Evolutionary conservation across 2,113 vertebrate genomes (phyloP), one percentile per base, ranked within the genome.

Genomic region (Hylia prasina): DNA sequence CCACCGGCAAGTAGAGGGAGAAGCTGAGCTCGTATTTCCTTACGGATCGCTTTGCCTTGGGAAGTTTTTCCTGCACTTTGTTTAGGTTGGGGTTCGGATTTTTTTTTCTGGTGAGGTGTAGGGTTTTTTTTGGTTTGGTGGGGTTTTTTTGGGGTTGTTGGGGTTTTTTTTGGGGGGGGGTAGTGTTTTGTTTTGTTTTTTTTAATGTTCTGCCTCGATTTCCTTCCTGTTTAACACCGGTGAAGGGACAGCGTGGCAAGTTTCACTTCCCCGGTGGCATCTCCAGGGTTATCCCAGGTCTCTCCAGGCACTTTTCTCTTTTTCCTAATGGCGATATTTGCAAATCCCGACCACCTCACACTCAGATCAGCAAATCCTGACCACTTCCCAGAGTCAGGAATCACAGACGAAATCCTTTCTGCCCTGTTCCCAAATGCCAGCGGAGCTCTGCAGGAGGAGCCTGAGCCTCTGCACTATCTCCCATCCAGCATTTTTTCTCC

Each of bases 391-490:
- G 14, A 7, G 61, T 11, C 47, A 8, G 69, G 54, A 53, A 47
- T 28, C 9, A 2, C 16, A 7, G 61, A 17, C 3, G 0, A 66
- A 20, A 7, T 31, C 14, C 40, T 9, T 39, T 24, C 72, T 13
- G 54, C 18, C 18, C 7, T 15, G 21, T 25, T 66, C 64, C 81
- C 8, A 28, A 25, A 47, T 23, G 25, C 63, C 27, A 48, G 25
- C 3, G 2, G 47, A 48, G 69, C 37, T 3, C 40, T 11, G 51
- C 28, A 21, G 31, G 69, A n/a, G 31, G 31, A 48, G 68, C 40
- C 27, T 0, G 13, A 78, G 40, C 47, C 51, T 56, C 37, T 13
- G 2, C 15, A 3, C 23, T 2, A 6, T 10, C 27, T 78, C 80
- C 63, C 81, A 25, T 31, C 51, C 31, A 13, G 71, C 37, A 0